phyloP scores from a whole-genome alignment of 2,113 vertebrate species.

The Poeciliopsis prolifica region DNA sequence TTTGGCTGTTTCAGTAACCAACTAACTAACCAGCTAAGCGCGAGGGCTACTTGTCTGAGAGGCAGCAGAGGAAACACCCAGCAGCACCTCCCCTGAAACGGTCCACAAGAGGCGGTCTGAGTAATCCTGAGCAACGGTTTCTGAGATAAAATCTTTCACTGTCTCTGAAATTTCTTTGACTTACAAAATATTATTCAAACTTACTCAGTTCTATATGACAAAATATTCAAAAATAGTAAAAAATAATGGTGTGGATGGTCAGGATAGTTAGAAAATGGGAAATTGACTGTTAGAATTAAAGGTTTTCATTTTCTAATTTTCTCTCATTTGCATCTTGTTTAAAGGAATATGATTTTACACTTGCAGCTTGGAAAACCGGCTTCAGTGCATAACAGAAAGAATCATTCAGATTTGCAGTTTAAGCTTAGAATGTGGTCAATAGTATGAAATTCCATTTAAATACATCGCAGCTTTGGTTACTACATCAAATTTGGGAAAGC shows the following conservation, averaged over 20 bases:
- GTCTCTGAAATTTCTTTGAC: background rate
- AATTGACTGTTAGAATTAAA: background rate
- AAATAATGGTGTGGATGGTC: background rate
- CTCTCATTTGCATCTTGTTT: too few species aligned
- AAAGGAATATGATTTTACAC: too few species aligned
- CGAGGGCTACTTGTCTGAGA: constrained; percentile 22
- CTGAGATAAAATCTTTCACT: constrained; percentile 15
- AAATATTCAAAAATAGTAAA: background rate
- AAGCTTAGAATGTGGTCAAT: background rate
- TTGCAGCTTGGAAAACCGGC: too few species aligned
- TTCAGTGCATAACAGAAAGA: too few species aligned
- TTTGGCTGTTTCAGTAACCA: constrained; percentile 4
- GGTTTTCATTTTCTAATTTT: background rate
- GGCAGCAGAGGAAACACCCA: constrained; percentile 28
- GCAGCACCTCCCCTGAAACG: constrained; percentile 10
- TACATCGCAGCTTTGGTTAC: background rate
- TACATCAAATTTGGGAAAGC: background rate
- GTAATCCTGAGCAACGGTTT: background rate
- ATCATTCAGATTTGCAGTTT: background rate
- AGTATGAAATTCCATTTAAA: background rate
- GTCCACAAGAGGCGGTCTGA: background rate
- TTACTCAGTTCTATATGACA: background rate
- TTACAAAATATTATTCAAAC: background rate
- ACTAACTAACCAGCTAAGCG: background rate
- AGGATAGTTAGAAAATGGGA: background rate